Base-by-base conservation (phyloP, 2,113 vertebrate genomes). In the Tupaia tana region DNA sequence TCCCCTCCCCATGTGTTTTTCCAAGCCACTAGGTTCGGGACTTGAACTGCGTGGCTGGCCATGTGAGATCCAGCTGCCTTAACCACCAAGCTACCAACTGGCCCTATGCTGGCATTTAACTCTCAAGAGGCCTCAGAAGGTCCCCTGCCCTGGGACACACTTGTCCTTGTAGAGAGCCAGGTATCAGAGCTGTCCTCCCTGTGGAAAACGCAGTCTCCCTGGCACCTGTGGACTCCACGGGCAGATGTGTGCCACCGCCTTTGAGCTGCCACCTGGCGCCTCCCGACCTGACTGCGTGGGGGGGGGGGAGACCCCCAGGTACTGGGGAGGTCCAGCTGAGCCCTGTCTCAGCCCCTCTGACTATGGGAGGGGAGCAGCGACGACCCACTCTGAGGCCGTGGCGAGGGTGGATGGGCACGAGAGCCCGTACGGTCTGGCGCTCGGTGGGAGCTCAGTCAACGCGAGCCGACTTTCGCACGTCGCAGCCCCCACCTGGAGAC, bases 371-470 rank as follows among this genome's bases (percentile, higher is more conserved):
- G 27, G 7, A 71, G 20, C 85, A 15, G 13, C 0, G 16, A n/a
- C 4, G 13, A 31, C 14, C 29, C 10, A 43, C 31, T 34, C 16
- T 4, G 4, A 4, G 10, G 52, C 4, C 25, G 6, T 0, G 1
- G 25, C 24, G 0, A 31, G 73, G 7, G 8, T 9, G 10, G 24
- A 80, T 0, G 25, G 22, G 22, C 24, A 13, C 0, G 2, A 14
- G 18, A 25, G 31, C 20, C 54, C 4, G 11, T 14, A 34, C 18
- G 6, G 58, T 6, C 69, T 3, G 31, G 74, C n/a, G 75, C 14
- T 52, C 73, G 5, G 29, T 2, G 54, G 90, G 56, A 15, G 67
- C 63, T 73, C 34, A 3, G 22, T 16, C 29, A n/a, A 56, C 3
- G 7, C 85, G 3, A 9, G 69, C 24, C 16, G 9, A 14, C 67